Conservation (phyloP, 1,140 invertebrate genomes). For the Metaphire vulgaris region DNA sequence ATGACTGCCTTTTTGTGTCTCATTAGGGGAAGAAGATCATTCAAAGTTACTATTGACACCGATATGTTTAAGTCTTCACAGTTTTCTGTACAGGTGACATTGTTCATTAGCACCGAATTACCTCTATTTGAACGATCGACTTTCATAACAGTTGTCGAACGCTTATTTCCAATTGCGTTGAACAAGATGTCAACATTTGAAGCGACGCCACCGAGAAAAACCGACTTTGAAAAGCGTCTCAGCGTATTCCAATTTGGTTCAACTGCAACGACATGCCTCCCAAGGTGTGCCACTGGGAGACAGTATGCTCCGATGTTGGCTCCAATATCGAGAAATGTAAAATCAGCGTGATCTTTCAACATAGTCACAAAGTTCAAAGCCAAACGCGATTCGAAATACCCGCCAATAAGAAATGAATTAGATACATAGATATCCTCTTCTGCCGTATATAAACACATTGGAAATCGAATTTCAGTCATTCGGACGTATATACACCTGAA, state of each 20-base stretch:
- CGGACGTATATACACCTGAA: neutral
- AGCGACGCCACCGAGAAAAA: neutral
- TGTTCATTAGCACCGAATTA: neutral
- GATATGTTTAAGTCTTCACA: neutral
- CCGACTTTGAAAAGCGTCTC: neutral
- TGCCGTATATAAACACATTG: neutral
- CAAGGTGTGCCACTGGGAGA: neutral
- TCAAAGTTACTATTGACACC: neutral
- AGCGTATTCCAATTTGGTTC: neutral
- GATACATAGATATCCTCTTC: neutral
- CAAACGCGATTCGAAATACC: neutral
- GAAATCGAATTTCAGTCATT: neutral
- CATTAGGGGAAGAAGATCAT: neutral
- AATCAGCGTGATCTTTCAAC: neutral
- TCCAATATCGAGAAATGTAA: neutral
- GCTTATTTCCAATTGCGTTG: neutral
- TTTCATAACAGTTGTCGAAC: neutral
- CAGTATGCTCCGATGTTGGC: neutral
- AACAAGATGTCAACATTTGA: neutral
- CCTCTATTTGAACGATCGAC: neutral
- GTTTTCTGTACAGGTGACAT: neutral
- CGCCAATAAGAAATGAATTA: neutral
- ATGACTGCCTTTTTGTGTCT: neutral
- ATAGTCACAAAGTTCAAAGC: neutral
- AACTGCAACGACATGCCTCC: neutral